phyloP scores from a whole-genome alignment of 1,140 invertebrate genomes.

The Conus ventricosus region DNA sequence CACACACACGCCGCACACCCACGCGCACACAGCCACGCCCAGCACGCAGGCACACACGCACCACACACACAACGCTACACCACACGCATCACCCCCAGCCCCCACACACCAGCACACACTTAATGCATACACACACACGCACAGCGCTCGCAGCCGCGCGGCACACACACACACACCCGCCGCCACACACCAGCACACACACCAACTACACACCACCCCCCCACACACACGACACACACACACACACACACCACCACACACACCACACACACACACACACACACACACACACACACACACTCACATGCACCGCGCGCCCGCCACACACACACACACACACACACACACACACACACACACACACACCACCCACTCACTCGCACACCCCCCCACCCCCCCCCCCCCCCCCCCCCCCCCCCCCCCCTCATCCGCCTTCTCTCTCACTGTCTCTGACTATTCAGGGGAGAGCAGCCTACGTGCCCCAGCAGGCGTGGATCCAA shows the following conservation, averaged over 20 bases:
- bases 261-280: constrained; percentile 28
- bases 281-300: constrained; percentile 17
- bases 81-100: not conserved
- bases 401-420: not conserved
- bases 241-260: constrained; percentile 17
- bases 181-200: no score
- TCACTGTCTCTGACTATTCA: constrained; percentile 58
- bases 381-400: no score
- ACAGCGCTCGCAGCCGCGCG: not conserved
- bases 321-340: no score
- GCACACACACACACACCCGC: no score
- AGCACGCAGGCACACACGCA: not conserved
- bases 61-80: not conserved
- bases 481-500: constrained; percentile 89
- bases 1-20: not conserved
- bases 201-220: no score
- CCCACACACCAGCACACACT: not conserved
- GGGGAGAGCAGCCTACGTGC: constrained; percentile 81
- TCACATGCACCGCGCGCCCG: not conserved
- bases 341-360: no score
- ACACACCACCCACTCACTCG: no score
- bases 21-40: not conserved
- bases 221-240: not conserved
- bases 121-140: no score
- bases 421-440: not conserved